Evolutionary conservation across 2,888 invertebrate genomes (phyloP).

Genomic region (Drosophila prostipennis): DNA sequence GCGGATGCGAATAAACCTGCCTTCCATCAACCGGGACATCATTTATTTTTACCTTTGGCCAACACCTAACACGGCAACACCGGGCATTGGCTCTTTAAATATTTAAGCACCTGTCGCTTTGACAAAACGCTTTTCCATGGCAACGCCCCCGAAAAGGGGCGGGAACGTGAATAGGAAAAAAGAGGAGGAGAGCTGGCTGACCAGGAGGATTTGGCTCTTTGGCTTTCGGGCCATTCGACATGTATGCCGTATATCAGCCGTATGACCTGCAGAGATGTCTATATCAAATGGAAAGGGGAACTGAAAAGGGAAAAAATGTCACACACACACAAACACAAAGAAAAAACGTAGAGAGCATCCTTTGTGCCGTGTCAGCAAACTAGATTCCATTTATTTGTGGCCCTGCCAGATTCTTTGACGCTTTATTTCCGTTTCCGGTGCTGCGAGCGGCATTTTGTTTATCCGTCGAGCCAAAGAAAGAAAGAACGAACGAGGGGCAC

Average conservation of each 20-base stretch:
- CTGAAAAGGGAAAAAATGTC: constrained; percentile 31
- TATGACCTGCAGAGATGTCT: constrained; percentile 2
- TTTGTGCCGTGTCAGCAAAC: constrained; percentile 47
- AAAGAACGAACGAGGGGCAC: constrained; percentile 19
- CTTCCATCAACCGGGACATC: constrained; percentile 44
- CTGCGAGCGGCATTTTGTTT: constrained; percentile 39
- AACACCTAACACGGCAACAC: constrained; percentile 35
- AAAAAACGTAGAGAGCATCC: constrained; percentile 12
- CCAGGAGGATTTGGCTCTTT: constrained; percentile 21
- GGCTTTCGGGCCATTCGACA: constrained; percentile 8
- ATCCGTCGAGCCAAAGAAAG: constrained; percentile 16
- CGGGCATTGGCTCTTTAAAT: constrained; percentile 40
- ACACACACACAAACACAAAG: too few relatives aligned
- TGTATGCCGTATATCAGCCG: constrained; percentile 8
- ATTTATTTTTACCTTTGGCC: constrained; percentile 47
- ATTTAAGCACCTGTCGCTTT: constrained; percentile 52
- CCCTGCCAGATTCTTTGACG: constrained; percentile 29
- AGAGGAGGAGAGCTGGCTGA: neutral
- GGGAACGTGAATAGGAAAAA: neutral
- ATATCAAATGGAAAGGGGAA: constrained; percentile 26
- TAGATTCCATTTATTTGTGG: constrained; percentile 32
- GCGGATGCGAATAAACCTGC: neutral
- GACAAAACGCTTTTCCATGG: constrained; percentile 43
- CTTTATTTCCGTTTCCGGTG: constrained; percentile 48
- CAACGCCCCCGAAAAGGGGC: constrained; percentile 32